phyloP scores from a whole-genome alignment of 2,888 invertebrate species.

The Hetaerina titia region DNA sequence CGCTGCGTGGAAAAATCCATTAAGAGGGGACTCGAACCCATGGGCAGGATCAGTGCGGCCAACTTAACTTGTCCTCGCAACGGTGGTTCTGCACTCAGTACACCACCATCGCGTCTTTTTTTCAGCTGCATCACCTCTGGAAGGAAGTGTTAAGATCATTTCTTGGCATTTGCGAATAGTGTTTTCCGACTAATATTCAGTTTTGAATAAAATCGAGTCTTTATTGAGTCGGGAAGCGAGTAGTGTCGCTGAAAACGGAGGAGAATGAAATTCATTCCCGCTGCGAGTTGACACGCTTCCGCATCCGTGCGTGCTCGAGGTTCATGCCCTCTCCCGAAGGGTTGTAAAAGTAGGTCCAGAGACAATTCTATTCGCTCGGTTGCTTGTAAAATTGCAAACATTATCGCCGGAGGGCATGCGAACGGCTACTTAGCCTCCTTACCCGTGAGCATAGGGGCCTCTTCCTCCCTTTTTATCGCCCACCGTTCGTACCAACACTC shows the following conservation, averaged over 20 bases:
- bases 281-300: not conserved
- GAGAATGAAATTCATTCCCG: not conserved
- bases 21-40: no score
- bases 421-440: conserved; percentile 22
- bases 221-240: no score
- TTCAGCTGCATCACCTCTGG: no score
- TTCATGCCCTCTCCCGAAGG: not conserved
- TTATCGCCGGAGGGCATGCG: conserved; percentile 2
- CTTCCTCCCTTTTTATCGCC: not conserved
- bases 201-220: no score
- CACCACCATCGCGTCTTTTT: no score
- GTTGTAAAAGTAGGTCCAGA: not conserved
- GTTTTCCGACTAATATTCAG: no score
- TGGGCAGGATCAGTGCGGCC: no score
- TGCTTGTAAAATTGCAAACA: not conserved
- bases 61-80: no score
- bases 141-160: no score
- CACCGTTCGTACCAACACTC: not conserved
- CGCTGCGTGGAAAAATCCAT: no score
- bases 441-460: not conserved
- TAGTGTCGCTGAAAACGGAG: not conserved
- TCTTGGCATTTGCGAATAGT: no score
- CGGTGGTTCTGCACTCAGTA: no score
- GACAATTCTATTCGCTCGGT: not conserved
- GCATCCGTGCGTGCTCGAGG: not conserved